These are phyloP conservation scores for Megaceryle maxima DNA, from an alignment of 2,113 vertebrate species.

Conservation along the genomic window DNA sequence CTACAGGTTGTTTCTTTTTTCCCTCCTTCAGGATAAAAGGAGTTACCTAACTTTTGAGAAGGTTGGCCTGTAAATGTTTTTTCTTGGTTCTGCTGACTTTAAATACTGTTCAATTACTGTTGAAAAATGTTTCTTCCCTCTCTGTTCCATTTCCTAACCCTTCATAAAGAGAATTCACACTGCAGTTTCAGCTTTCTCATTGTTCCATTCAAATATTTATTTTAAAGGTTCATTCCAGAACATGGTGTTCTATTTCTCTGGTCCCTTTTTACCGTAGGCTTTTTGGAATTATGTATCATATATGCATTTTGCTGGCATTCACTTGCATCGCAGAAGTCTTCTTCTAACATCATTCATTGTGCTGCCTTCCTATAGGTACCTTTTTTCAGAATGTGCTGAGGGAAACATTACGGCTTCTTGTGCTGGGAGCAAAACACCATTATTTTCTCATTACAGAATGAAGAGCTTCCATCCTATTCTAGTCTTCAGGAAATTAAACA, in stretches of 20 bases:
- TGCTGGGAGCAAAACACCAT: neutral
- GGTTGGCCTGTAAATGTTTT: neutral
- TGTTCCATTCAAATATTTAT: neutral
- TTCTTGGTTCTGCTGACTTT: neutral
- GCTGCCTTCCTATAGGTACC: neutral
- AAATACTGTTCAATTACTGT: neutral
- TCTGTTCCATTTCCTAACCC: neutral
- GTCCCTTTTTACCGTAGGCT: neutral
- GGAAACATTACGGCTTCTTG: neutral
- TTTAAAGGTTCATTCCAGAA: neutral
- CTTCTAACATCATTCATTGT: neutral
- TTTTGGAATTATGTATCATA: neutral
- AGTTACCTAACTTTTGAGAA: neutral
- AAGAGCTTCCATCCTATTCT: slow-evolving; percentile 19
- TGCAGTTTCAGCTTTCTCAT: neutral
- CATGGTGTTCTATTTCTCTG: neutral
- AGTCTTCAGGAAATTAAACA: slow-evolving; percentile 53
- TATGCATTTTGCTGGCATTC: neutral
- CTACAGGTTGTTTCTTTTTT: neutral
- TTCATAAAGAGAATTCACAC: neutral
- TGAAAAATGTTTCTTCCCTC: neutral
- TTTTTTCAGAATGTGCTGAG: neutral
- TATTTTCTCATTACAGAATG: slow-evolving; percentile 51
- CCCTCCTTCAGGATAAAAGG: neutral
- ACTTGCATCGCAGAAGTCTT: neutral